Percentiles rank a stretch among this genome's conserved stretches.
These are phyloP conservation scores for Myotis lucifugus DNA, from an alignment of 2,113 vertebrate species.

Conservation along the genomic window DNA sequence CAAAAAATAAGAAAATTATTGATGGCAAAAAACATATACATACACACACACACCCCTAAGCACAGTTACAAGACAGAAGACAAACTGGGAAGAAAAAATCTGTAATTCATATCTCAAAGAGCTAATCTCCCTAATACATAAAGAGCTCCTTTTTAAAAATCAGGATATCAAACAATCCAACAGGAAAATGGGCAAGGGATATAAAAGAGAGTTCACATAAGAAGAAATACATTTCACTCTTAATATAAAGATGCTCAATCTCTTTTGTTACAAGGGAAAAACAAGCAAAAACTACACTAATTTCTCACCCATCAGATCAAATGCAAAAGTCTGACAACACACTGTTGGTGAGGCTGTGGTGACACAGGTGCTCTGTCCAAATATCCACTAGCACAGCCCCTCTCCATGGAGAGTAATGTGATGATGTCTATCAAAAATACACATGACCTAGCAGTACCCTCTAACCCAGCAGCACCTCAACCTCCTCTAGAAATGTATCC, in stretches of 20 bases:
- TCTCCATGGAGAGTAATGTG: not conserved
- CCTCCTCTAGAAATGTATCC: not conserved
- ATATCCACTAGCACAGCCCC: not conserved
- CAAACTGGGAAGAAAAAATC: not conserved
- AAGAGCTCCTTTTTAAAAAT: not conserved
- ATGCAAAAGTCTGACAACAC: not conserved
- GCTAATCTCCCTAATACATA: not conserved
- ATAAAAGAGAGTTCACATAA: not conserved
- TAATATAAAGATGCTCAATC: not conserved
- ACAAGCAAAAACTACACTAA: not conserved
- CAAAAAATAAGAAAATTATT: constrained; percentile 28
- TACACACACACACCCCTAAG: not conserved
- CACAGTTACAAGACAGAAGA: not conserved
- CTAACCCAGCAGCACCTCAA: not conserved
- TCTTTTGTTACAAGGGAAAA: not conserved
- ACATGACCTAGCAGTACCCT: not conserved
- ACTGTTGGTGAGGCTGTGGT: not conserved
- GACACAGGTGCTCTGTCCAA: not conserved
- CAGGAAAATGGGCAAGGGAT: not conserved
- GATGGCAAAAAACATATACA: not conserved
- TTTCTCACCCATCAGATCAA: not conserved
- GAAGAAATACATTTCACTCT: not conserved
- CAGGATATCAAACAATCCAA: not conserved
- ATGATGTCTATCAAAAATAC: not conserved
- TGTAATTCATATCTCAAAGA: not conserved